Percentiles rank a stretch among this genome's conserved stretches.
Conservation (phyloP, 2,888 invertebrate genomes). For the Drosophila nigricruria region DNA sequence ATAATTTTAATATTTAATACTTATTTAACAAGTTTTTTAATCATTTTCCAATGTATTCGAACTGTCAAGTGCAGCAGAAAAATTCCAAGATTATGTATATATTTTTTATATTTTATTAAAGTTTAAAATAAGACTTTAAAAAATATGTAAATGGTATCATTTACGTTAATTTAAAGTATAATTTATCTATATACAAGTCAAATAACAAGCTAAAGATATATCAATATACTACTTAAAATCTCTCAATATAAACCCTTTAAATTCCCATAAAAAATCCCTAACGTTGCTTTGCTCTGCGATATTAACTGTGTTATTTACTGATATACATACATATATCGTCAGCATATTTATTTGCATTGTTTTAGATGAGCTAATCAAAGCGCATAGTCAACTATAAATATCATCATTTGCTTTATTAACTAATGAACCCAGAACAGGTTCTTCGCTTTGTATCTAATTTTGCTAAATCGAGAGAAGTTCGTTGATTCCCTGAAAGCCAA, state of each 20-base stretch:
- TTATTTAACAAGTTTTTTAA: too few relatives aligned
- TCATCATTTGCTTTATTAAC: slow-evolving; percentile 27
- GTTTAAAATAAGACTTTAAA: not conserved
- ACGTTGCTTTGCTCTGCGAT: not conserved
- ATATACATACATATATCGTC: not conserved
- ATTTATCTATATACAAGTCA: too few relatives aligned
- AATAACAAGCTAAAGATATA: not conserved
- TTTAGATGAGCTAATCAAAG: slow-evolving; percentile 26
- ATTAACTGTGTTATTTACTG: slow-evolving; percentile 5
- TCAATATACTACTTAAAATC: not conserved
- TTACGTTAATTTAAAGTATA: not conserved
- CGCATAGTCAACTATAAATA: slow-evolving; percentile 34
- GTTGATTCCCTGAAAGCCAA: slow-evolving; percentile 5
- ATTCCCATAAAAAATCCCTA: not conserved
- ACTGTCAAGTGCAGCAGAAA: too few relatives aligned
- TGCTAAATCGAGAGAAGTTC: slow-evolving; percentile 22
- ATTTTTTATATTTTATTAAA: not conserved
- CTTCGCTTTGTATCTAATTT: slow-evolving; percentile 24
- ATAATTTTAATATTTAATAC: too few relatives aligned
- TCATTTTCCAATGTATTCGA: too few relatives aligned
- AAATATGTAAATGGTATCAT: not conserved
- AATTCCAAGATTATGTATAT: not conserved
- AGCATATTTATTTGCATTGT: slow-evolving; percentile 21
- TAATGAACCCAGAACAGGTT: slow-evolving; percentile 55
- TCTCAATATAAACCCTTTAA: not conserved